Evolutionary conservation across 1,140 invertebrate genomes (phyloP).

Genomic region (Lepidurus packardi): DNA sequence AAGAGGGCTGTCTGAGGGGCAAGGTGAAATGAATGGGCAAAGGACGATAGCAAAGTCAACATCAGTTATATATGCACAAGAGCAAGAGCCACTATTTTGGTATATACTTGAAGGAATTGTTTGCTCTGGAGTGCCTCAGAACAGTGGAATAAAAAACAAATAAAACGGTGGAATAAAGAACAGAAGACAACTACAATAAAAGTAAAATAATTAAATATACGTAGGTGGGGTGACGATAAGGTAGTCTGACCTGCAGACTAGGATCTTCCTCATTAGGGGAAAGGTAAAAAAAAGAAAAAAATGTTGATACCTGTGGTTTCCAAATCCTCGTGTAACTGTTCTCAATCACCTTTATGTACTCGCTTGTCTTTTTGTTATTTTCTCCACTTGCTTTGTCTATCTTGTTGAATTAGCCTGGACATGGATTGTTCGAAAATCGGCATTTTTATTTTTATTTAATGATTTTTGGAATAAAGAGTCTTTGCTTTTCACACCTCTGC

Average conservation of each 20-base stretch:
- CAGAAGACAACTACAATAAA: neutral
- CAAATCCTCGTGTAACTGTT: neutral
- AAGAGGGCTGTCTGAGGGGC: neutral
- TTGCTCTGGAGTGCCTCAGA: neutral
- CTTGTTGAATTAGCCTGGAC: neutral
- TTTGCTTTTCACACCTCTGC: neutral
- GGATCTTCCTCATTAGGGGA: neutral
- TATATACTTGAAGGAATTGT: neutral
- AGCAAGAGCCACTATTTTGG: neutral
- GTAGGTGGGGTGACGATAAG: neutral
- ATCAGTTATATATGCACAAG: neutral
- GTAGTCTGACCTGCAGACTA: neutral
- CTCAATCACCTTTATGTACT: neutral
- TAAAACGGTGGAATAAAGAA: no score
- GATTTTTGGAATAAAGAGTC: neutral
- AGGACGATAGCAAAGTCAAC: conserved; percentile 14
- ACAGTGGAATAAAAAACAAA: no score
- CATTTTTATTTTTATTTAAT: neutral
- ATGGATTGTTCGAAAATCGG: neutral
- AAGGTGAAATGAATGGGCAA: conserved; percentile 11
- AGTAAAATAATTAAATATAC: neutral
- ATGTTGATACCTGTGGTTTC: neutral
- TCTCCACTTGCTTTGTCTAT: neutral
- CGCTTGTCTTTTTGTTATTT: neutral
- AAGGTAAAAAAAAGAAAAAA: neutral